A percentile compares a stretch with the other conserved stretches of the same genome.
Evolutionary conservation across 2,113 vertebrate species (phyloP).

Genomic region (Rattus norvegicus): GRCr8 NC_086034.1:50601001-50601500

Average conservation of each 20-base stretch:
- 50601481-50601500: not conserved
- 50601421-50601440: constrained; percentile 15
- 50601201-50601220: not conserved
- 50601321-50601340: not conserved
- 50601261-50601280: not conserved
- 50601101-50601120: not conserved
- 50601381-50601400: not conserved
- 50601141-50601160: not conserved
- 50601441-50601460: not conserved
- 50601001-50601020: not conserved
- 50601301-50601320: not conserved
- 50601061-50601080: not conserved
- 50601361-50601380: not conserved
- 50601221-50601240: not conserved
- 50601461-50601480: not conserved
- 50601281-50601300: not conserved
- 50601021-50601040: not conserved
- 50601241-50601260: not conserved
- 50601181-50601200: not conserved
- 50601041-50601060: not conserved
- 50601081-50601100: not conserved
- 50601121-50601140: fast-evolving
- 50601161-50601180: not conserved
- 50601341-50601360: not conserved
- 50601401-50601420: not conserved